Evolutionary conservation across 2,113 vertebrate species (phyloP), one percentile per base, ranked within the genome.

Genomic region (Fukomys damarensis): DNA sequence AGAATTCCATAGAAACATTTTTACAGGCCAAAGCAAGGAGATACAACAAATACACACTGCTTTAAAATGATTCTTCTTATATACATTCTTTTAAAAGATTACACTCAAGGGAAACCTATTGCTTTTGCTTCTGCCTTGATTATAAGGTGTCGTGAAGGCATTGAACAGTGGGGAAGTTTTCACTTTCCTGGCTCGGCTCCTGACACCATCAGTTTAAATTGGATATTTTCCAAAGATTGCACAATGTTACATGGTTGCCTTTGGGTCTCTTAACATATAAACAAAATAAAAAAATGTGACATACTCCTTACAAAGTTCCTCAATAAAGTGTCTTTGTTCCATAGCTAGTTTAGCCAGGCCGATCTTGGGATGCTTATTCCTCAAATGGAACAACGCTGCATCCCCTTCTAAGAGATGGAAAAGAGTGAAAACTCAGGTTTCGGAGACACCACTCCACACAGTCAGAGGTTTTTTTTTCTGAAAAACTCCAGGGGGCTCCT

Each of bases 191-290:
- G 20, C 46, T 88, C 54, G 54, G 20, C 46, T 88, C 54, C 72
- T 66, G 80, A 82, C 58, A 35, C 46, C 26, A 72, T 8, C n/a
- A 58, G 9, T 85, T 81, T 76, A 68, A 49, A 46, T 32, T 94
- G 59, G 72, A 52, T 93, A 32, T 63, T 87, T 97, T 79, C 85
- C 59, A 88, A 58, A 72, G 46, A 72, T 93, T 94, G 89, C 79
- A 70, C n/a, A 95, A 91, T 68, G 32, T 95, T 79, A 32, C 43
- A 9, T 84, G 63, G n/a, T 79, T 96, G 46, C 72, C 81, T 94
- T 70, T 28, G n/a, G 77, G n/a, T 95, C 7, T 1, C 43, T 97
- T 86, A 43, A 81, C 12, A 79, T 72, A 68, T 24, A 88, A 68
- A 77, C 54, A 90, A 56, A 92, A 92, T 28, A 4, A 58, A 26